Evolutionary conservation across 2,888 invertebrate species (phyloP), one percentile per base, ranked within the genome.

Genomic region (Cataglyphis albicans): DNA sequence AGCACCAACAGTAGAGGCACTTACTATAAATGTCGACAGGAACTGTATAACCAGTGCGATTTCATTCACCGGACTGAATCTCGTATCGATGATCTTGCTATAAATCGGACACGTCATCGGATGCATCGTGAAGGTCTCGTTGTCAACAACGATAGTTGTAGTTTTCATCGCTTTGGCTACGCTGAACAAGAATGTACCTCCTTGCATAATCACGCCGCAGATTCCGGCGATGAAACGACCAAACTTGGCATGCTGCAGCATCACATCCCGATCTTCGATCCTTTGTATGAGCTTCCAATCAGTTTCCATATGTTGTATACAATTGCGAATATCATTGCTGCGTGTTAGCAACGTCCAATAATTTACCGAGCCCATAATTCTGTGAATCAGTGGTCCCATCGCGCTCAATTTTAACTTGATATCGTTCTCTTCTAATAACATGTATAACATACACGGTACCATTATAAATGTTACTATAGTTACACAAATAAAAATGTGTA

Each of bases 331-430:
- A 2, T 89, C 76, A 0, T 80, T 18, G 12, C 86, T 67, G 18
- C 83, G 88, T 0, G 65, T 9, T 0, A 91, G 59, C 25, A 93
- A 61, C 18, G 81, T 82, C 32, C 63, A 83, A 65, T 91, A 93
- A 85, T 93, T 92, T 6, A 84, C 59, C 0, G 90, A 74, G 0
- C 89, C 89, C 86, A 91, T 89, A 0, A 90, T 5, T 57, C 90
- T 88, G 63, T 90, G 91, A 55, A 87, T 84, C 29, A 91, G 18
- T 0, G 93, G 92, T 2, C 91, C 92, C 5, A 88, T 48, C 52
- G 85, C 82, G 38, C 81, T 88, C 6, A 92, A 35, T 18, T 78
- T 88, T 12, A 7, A 25, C 0, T 48, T 12, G 9, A 81, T 0
- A 6, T 4, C 21, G 0, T 21, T 25, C 84, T 90, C 87, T 3